Base-by-base conservation (phyloP, 2,888 invertebrate genomes). In the Drosophila mercatorum region DNA sequence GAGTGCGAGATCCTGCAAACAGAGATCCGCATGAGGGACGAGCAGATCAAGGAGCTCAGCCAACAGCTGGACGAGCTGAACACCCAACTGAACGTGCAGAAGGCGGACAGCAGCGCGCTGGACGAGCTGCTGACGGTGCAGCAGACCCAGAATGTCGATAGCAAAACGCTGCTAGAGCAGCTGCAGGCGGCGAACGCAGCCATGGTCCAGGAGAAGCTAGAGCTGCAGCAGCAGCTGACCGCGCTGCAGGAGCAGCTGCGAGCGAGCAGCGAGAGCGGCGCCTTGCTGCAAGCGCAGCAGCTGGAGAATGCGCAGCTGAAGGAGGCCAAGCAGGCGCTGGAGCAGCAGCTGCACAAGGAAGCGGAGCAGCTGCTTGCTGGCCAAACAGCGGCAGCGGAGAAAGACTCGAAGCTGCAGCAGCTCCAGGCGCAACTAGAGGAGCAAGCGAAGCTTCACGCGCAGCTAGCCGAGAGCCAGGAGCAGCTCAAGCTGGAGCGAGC, bases 111-210 rank as follows among this genome's bases (percentile, higher is more conserved):
- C 46, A 80, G 81, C 0, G 83, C 91, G 10, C 61, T 92, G n/a
- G 91, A 92, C 40, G 91, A 91, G 28, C 64, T 90, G 78, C 79
- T 91, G 0, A 89, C 85, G 28, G 34, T 66, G 14, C 88, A 89
- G 26, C 82, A 87, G 44, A 8, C 59, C 1, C 75, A 72, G 10
- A 80, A 70, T n/a, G 68, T 59, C 0, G 77, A 82, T 7, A 80
- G 69, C 36, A 68, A 80, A 5, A 55, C 65, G 2, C 63, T 68
- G 22, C 22, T 91, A 0, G 74, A 81, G 17, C 65, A 81, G 52
- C 91, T 66, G 69, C 81, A 91, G 82, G 60, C 64, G 10, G 82
- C 82, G 62, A 61, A 63, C 90, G 92, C 67, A 86, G 36, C 34
- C 6, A 0, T 75, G 11, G n/a, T 4, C 6, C 8, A 57, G 0